These are phyloP conservation scores for Leptobrachium ailaonicum DNA, from an alignment of 2,113 vertebrate genomes.

Conservation along the genomic window DNA sequence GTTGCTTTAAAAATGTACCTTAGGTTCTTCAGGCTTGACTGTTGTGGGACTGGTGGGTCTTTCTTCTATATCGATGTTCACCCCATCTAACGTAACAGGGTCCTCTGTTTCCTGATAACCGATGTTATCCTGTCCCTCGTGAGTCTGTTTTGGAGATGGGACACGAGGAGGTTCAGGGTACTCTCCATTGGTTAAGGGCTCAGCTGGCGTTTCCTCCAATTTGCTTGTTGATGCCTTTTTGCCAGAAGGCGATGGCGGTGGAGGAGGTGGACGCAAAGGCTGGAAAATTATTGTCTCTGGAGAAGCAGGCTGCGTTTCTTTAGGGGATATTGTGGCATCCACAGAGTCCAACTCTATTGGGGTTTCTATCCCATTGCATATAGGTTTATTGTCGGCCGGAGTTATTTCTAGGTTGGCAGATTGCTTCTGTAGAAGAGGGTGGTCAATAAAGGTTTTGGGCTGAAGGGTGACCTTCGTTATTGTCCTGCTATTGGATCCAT, in stretches of 20 bases:
- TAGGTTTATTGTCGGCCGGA: constrained; percentile 58
- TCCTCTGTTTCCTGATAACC: constrained; percentile 54
- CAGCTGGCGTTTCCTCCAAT: not conserved
- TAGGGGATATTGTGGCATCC: not conserved
- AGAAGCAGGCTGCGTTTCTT: accelerated
- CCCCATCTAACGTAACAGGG: constrained; percentile 21
- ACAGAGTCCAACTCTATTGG: constrained; percentile 44
- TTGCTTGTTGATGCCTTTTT: not conserved
- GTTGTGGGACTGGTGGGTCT: not conserved
- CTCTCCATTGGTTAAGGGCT: constrained; percentile 60
- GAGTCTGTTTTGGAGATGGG: constrained; percentile 19
- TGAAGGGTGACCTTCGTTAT: constrained; percentile 60
- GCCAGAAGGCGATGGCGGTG: not conserved
- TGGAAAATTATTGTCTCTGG: not conserved
- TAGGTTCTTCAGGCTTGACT: constrained; percentile 11
- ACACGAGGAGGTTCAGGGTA: constrained; percentile 23
- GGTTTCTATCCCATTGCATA: constrained; percentile 63
- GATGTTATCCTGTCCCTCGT: constrained; percentile 48
- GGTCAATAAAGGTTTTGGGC: constrained; percentile 54
- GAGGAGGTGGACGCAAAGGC: accelerated
- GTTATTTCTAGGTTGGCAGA: constrained; percentile 49
- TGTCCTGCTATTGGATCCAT: constrained; percentile 64
- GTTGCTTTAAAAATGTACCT: not conserved
- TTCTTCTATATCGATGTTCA: constrained; percentile 37
- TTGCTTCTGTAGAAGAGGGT: constrained; percentile 59